Evolutionary conservation across 2,888 invertebrate species (phyloP).

Genomic region (Disparrhopalites patrizii): DNA sequence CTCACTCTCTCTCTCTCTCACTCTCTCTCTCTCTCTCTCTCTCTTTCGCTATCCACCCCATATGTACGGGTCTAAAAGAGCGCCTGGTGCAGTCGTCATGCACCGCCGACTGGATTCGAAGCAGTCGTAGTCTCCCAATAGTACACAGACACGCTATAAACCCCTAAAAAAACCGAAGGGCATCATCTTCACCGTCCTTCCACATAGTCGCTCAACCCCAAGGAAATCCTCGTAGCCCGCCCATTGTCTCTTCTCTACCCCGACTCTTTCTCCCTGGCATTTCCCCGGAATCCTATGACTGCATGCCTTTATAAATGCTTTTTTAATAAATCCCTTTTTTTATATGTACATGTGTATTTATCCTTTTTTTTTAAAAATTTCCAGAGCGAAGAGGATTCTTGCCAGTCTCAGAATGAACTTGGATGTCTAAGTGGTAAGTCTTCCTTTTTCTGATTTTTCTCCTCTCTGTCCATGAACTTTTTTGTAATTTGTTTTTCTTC

Average conservation of each 20-base stretch:
- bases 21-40: no score
- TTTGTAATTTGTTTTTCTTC: no score
- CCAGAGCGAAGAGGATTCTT: constrained; percentile 2
- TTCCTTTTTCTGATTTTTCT: no score
- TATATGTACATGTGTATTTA: neutral
- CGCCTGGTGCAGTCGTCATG: no score
- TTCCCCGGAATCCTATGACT: neutral
- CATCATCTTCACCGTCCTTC: no score
- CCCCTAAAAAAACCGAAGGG: neutral
- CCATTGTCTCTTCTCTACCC: neutral
- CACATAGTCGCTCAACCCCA: neutral
- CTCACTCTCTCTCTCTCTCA: no score
- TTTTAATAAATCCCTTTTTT: neutral
- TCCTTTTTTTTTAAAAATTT: neutral
- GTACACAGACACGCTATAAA: neutral
- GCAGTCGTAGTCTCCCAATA: neutral
- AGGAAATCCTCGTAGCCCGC: neutral
- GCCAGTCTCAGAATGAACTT: neutral
- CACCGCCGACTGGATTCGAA: neutral
- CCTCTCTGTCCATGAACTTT: no score
- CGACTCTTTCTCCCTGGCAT: neutral
- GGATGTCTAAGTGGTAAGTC: neutral
- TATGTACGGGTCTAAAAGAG: no score
- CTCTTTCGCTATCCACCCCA: no score
- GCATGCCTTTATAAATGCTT: no score